phyloP scores from a whole-genome alignment of 2,113 vertebrate genomes.

The Ivindomyrus marchei region DNA sequence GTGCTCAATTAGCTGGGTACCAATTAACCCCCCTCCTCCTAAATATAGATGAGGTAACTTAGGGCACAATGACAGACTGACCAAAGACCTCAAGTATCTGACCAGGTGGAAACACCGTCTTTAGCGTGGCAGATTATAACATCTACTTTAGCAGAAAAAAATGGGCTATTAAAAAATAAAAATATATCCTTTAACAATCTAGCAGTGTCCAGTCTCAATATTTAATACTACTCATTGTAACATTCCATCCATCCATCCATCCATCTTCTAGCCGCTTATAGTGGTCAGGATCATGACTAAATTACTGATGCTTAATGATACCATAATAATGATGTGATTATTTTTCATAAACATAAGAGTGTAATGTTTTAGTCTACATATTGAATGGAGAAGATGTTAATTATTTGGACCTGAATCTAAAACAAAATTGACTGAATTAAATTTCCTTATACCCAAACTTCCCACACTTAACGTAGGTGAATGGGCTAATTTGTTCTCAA shows the following conservation, averaged over 20 bases:
- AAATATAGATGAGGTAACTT: slow-evolving; percentile 47
- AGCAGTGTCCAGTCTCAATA: not conserved
- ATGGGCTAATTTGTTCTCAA: not conserved
- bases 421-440: not conserved
- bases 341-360: not conserved
- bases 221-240: not conserved
- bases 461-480: not conserved
- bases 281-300: not conserved
- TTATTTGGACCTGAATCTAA: not conserved
- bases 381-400: not conserved
- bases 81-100: slow-evolving; percentile 49
- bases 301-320: not conserved
- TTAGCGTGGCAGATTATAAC: slow-evolving; percentile 22
- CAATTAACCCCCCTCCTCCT: slow-evolving; percentile 56
- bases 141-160: not conserved
- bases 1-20: slow-evolving; percentile 53
- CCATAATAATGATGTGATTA: not conserved
- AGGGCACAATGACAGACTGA: slow-evolving; percentile 51
- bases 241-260: not conserved
- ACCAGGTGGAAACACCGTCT: slow-evolving; percentile 41
- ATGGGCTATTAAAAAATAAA: not conserved
- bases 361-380: not conserved
- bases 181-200: not conserved
- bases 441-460: not conserved
- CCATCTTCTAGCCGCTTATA: not conserved